Evolutionary conservation across 2,888 invertebrate species (phyloP).

Genomic region (Cantharis flavilabris): DNA sequence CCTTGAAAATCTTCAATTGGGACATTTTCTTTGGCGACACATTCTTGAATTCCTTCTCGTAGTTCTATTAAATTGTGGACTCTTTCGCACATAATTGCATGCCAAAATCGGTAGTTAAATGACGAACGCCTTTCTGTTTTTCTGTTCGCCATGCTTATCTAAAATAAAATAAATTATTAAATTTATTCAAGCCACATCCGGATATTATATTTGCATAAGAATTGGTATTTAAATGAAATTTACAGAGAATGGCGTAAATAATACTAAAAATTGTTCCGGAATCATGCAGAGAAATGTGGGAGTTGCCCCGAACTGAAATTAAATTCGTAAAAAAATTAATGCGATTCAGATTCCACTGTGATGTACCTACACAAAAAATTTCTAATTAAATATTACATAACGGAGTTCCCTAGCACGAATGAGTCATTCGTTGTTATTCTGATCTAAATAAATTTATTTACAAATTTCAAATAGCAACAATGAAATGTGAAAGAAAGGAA

Average conservation of each 20-base stretch:
- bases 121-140: neutral
- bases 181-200: neutral
- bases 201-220: neutral
- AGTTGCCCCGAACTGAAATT: neutral
- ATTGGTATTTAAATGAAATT: neutral
- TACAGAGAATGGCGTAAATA: neutral
- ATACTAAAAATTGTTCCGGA: neutral
- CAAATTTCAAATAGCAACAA: neutral
- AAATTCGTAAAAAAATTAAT: neutral
- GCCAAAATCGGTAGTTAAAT: slow-evolving; percentile 20
- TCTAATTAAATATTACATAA: neutral
- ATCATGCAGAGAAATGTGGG: neutral
- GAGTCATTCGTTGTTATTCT: neutral
- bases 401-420: neutral
- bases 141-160: neutral
- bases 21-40: slow-evolving; percentile 10
- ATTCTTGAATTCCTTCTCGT: slow-evolving; percentile 7
- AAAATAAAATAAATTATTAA: neutral
- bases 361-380: neutral
- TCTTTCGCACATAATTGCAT: slow-evolving; percentile 13
- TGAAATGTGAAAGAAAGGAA: neutral
- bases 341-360: neutral
- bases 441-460: neutral
- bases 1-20: slow-evolving; percentile 16
- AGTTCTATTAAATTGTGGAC: neutral